These are phyloP conservation scores for Lagria hirta DNA, from an alignment of 2,888 invertebrate genomes.

Conservation along the genomic window DNA sequence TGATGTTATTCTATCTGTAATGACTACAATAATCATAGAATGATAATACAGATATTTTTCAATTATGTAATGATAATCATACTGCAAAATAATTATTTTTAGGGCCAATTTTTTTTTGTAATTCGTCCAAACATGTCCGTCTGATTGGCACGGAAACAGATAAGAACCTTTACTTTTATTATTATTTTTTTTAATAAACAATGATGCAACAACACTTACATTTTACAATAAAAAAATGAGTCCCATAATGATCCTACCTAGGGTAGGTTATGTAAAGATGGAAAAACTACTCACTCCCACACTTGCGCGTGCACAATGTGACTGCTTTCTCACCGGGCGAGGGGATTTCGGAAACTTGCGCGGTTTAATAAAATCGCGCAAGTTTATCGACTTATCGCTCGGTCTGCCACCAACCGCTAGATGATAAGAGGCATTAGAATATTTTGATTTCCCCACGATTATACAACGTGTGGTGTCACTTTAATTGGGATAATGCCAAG, in stretches of 20 bases:
- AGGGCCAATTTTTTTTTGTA: too few relatives aligned
- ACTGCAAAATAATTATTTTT: too few relatives aligned
- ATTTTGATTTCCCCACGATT: not conserved
- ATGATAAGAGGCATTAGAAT: conserved; percentile 1
- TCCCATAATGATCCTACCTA: conserved; percentile 3
- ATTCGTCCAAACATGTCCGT: too few relatives aligned
- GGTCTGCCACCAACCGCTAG: conserved; percentile 6
- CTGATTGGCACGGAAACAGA: too few relatives aligned
- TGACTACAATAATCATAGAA: too few relatives aligned
- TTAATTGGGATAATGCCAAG: conserved; percentile 5
- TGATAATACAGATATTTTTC: too few relatives aligned
- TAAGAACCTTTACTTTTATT: too few relatives aligned
- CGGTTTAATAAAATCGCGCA: conserved; percentile 5
- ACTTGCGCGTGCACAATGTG: conserved; percentile 16
- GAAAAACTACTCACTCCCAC: conserved; percentile 8
- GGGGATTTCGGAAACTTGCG: conserved; percentile 3
- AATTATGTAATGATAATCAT: too few relatives aligned
- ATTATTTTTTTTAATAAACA: too few relatives aligned
- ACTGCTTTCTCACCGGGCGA: conserved; percentile 1
- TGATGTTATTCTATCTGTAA: too few relatives aligned
- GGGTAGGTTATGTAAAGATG: conserved; percentile 21
- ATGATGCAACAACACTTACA: too few relatives aligned
- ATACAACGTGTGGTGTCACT: conserved; percentile 3
- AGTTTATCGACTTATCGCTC: conserved; percentile 20
- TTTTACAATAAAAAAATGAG: conserved; percentile 1